Conservation (phyloP, 1,140 invertebrate genomes). For the Phthorimaea operculella region DNA sequence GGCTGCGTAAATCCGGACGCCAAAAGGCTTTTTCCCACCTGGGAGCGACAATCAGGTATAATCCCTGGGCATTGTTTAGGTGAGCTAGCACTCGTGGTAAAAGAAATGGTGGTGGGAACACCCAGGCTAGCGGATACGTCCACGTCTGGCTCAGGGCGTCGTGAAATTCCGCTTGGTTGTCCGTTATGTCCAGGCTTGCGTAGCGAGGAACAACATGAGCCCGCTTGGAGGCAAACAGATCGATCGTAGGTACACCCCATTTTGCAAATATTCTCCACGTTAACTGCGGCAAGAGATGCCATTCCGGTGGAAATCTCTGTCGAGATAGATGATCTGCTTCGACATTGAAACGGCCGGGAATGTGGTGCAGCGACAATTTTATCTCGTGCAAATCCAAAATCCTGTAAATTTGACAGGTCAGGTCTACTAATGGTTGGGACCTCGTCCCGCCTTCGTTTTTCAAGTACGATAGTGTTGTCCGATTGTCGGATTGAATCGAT, state of each 20-base stretch:
- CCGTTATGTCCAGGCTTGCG: not conserved
- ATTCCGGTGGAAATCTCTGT: not conserved
- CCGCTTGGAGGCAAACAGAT: not conserved
- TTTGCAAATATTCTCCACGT: not conserved
- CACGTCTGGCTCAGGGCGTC: not conserved
- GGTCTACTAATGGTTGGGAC: not conserved
- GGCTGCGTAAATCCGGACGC: not conserved
- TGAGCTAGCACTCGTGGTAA: not conserved
- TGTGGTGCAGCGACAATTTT: not conserved
- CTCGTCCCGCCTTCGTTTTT: slow-evolving; percentile 23
- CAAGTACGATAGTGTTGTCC: slow-evolving; percentile 23
- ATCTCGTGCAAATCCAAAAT: not conserved
- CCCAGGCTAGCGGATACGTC: not conserved
- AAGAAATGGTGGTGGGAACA: not conserved
- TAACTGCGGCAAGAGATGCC: not conserved
- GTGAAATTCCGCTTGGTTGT: not conserved
- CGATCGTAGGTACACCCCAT: not conserved
- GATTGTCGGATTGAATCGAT: slow-evolving; percentile 30
- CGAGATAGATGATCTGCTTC: slow-evolving; percentile 1
- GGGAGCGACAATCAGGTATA: not conserved
- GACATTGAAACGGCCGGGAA: slow-evolving; percentile 1
- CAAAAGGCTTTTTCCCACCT: no score
- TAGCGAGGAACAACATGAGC: slow-evolving; percentile 1
- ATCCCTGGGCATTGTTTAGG: not conserved
- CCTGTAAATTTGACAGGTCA: not conserved